phyloP scores from a whole-genome alignment of 2,888 invertebrate genomes.

The Coleophora deauratella region DNA sequence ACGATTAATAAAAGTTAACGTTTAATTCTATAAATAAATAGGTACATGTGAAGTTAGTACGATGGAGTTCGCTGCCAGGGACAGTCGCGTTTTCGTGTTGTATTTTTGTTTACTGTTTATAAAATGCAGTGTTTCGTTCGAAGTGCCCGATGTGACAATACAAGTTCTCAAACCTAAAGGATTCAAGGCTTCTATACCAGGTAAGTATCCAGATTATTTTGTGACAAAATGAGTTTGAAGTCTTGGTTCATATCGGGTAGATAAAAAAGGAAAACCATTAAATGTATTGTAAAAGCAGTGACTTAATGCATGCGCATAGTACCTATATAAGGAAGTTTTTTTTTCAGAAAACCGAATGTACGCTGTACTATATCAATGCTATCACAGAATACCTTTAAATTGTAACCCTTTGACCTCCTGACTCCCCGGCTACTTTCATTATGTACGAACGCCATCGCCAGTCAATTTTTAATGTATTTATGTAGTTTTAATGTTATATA shows the following conservation, averaged over 20 bases:
- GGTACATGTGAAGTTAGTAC: constrained; percentile 22
- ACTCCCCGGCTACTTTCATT: too few relatives aligned
- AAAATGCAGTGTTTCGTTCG: constrained; percentile 18
- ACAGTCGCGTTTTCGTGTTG: constrained; percentile 18
- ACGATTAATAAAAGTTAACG: too few relatives aligned
- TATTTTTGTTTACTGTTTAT: constrained; percentile 1
- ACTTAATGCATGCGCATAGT: neutral
- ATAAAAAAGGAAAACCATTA: neutral
- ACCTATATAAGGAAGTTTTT: neutral
- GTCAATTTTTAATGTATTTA: too few relatives aligned
- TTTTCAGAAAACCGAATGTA: neutral
- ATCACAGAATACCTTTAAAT: neutral
- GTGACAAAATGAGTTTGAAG: neutral
- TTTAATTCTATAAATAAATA: too few relatives aligned
- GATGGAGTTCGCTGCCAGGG: constrained; percentile 22
- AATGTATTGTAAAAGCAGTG: neutral
- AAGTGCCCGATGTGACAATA: constrained; percentile 64
- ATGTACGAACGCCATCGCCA: too few relatives aligned
- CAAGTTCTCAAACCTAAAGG: constrained; percentile 72
- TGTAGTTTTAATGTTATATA: too few relatives aligned
- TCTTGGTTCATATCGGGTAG: neutral
- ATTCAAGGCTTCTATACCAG: constrained; percentile 73
- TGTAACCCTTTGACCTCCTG: too few relatives aligned
- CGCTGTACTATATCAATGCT: neutral
- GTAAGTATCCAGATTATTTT: constrained; percentile 36